phyloP scores from a whole-genome alignment of 2,797 vertebrate species.

The Pangasius larnaudii region DNA sequence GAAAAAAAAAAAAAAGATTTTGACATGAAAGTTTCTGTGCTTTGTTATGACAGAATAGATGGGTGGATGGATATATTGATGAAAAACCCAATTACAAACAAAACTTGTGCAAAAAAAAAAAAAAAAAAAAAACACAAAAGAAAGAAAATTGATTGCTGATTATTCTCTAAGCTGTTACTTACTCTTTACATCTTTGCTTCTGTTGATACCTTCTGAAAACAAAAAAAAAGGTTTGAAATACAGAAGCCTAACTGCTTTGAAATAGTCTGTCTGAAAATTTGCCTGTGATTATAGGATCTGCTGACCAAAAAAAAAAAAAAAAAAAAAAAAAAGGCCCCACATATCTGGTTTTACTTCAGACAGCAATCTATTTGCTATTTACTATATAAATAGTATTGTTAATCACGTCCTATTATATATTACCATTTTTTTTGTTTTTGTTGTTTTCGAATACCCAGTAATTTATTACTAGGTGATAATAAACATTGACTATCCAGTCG shows the following conservation, averaged over 20 bases:
- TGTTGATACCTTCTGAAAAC: constrained; percentile 82
- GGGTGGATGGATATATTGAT: constrained; percentile 45
- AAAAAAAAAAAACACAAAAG: constrained; percentile 5
- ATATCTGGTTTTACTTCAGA: not conserved
- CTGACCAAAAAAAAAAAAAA: not conserved
- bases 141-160: constrained; percentile 18
- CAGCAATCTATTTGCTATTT: not conserved
- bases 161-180: constrained; percentile 70
- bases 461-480: not conserved
- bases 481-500: not conserved
- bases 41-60: constrained; percentile 43
- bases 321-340: not conserved
- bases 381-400: not conserved
- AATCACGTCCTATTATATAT: not conserved
- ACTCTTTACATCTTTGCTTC: constrained; percentile 81
- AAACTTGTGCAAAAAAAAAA: constrained; percentile 4
- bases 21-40: not conserved
- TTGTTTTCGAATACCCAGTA: not conserved
- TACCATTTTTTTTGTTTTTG: not conserved
- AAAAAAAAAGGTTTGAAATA: constrained; percentile 71
- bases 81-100: constrained; percentile 51
- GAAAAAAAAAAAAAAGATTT: not conserved
- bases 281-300: not conserved
- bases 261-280: constrained; percentile 9
- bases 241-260: constrained; percentile 34